A percentile compares a stretch with the other conserved stretches of the same genome.
Conservation (phyloP, 2,888 invertebrate species). For the Cactoblastis cactorum region DNA sequence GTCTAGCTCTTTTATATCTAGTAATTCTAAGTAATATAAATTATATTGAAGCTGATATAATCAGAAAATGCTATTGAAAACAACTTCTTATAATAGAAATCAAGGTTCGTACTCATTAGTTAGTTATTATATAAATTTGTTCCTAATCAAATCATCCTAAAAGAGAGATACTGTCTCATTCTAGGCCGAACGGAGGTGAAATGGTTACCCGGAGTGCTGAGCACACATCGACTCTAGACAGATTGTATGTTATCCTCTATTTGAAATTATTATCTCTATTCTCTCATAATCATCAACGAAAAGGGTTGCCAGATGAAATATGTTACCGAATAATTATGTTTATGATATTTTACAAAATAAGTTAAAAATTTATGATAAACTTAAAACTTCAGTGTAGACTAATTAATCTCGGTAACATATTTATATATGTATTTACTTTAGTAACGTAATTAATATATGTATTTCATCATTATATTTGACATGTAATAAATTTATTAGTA, state of each 20-base stretch:
- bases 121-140: too few species aligned
- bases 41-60: too few species aligned
- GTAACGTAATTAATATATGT: too few species aligned
- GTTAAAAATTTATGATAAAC: too few species aligned
- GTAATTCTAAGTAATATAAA: background rate
- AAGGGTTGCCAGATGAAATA: conserved; percentile 2
- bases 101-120: too few species aligned
- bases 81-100: too few species aligned
- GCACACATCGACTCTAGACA: conserved; percentile 74
- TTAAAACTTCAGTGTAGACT: too few species aligned
- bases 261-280: conserved; percentile 30
- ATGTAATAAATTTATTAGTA: too few species aligned
- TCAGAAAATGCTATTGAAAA: too few species aligned
- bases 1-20: background rate
- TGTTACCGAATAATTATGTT: background rate
- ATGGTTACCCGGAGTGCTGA: conserved; percentile 75
- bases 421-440: too few species aligned
- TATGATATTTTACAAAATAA: background rate
- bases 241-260: conserved; percentile 70
- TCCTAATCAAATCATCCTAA: background rate
- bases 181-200: conserved; percentile 76
- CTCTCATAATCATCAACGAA: background rate
- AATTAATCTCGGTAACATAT: too few species aligned
- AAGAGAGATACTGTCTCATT: conserved; percentile 43
- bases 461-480: too few species aligned